Percentiles rank a stretch among this genome's conserved stretches.
These are phyloP conservation scores for Drosophila greeni DNA, from an alignment of 2,888 invertebrate species.

Conservation along the genomic window DNA sequence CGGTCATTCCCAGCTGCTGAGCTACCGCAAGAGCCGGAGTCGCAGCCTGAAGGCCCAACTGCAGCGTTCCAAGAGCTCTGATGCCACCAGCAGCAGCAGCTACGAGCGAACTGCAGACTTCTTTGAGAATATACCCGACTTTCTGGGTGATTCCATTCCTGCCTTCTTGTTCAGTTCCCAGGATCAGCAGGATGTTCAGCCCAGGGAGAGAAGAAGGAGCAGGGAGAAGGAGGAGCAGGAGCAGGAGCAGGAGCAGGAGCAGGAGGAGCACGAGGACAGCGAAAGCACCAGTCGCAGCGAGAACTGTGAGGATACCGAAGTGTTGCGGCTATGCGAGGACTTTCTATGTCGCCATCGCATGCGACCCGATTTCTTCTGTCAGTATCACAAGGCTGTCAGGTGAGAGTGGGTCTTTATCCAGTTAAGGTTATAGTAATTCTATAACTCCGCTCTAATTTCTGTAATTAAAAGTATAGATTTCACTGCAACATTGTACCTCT, in stretches of 20 bases:
- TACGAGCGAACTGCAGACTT: slow-evolving; percentile 73
- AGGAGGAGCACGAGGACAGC: slow-evolving; percentile 14
- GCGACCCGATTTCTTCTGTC: slow-evolving; percentile 88
- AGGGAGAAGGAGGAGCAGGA: neutral
- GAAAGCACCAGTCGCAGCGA: slow-evolving; percentile 44
- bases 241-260: slow-evolving; percentile 6
- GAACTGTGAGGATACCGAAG: slow-evolving; percentile 63
- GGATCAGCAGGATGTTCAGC: slow-evolving; percentile 12
- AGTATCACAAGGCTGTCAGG: slow-evolving; percentile 81
- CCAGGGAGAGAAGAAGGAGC: slow-evolving; percentile 7
- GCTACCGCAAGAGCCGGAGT: slow-evolving; percentile 33
- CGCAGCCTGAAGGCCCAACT: slow-evolving; percentile 20
- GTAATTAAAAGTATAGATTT: neutral
- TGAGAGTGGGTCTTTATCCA: slow-evolving; percentile 56
- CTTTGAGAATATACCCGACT: slow-evolving; percentile 76
- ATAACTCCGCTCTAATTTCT: neutral
- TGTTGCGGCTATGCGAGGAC: slow-evolving; percentile 81
- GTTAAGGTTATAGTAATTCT: neutral
- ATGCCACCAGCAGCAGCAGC: slow-evolving; percentile 50
- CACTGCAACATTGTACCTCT: neutral
- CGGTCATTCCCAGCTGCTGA: slow-evolving; percentile 76
- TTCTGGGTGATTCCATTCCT: slow-evolving; percentile 66
- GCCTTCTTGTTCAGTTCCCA: slow-evolving; percentile 49
- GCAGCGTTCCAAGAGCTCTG: slow-evolving; percentile 46
- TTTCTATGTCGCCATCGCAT: slow-evolving; percentile 84